These are phyloP conservation scores for Drosophila dives DNA, from an alignment of 2,888 invertebrate species.

Conservation along the genomic window DNA sequence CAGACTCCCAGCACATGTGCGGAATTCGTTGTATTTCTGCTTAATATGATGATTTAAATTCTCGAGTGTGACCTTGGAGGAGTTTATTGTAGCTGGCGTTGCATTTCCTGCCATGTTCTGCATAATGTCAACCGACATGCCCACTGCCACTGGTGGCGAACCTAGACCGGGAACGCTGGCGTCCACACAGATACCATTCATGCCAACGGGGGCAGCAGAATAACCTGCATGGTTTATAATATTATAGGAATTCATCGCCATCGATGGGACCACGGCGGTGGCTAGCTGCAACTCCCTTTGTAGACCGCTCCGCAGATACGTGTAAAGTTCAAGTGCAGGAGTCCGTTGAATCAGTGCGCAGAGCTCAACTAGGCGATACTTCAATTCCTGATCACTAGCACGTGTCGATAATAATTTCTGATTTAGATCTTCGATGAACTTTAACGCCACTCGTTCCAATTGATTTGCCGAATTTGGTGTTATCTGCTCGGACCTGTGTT, in stretches of 20 bases:
- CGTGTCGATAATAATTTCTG: slow-evolving; percentile 77
- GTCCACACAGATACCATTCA: slow-evolving; percentile 55
- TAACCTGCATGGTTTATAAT: slow-evolving; percentile 65
- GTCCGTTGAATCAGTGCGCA: slow-evolving; percentile 76
- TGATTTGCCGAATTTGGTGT: slow-evolving; percentile 69
- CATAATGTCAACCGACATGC: slow-evolving; percentile 39
- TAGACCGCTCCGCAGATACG: slow-evolving; percentile 81
- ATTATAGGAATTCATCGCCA: slow-evolving; percentile 76
- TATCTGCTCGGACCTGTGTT: slow-evolving; percentile 71
- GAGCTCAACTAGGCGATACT: slow-evolving; percentile 80
- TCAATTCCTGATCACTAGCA: slow-evolving; percentile 74
- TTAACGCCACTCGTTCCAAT: slow-evolving; percentile 76
- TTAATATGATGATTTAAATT: slow-evolving; percentile 72
- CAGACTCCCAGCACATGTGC: slow-evolving; percentile 23
- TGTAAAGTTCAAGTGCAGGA: slow-evolving; percentile 81
- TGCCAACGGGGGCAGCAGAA: slow-evolving; percentile 26
- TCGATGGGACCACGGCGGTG: slow-evolving; percentile 64
- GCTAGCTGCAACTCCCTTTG: slow-evolving; percentile 82
- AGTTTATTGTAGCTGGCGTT: slow-evolving; percentile 36
- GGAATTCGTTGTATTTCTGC: slow-evolving; percentile 65
- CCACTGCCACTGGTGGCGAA: slow-evolving; percentile 23
- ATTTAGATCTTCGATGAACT: slow-evolving; percentile 82
- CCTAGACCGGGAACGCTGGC: slow-evolving; percentile 23
- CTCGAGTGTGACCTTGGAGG: slow-evolving; percentile 65
- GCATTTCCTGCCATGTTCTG: slow-evolving; percentile 44